Base-by-base conservation (phyloP, 2,888 invertebrate species). In the Phasia obesa region DNA sequence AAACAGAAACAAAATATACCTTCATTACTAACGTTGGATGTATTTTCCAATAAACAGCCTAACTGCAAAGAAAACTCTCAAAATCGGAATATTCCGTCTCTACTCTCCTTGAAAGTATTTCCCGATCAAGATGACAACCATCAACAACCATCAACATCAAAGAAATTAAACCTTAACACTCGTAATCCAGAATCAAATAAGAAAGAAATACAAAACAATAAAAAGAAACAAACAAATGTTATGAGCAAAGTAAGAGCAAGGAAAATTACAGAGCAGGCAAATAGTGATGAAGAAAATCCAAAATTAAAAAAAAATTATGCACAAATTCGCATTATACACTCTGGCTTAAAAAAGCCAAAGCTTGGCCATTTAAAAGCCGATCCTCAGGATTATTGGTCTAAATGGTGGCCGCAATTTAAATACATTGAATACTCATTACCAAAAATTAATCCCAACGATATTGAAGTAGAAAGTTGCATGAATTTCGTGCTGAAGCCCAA, bases 371-470 rank as follows among this genome's bases (percentile, higher is more conserved):
- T 67, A 21, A 80, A 80, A 51, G 23, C n/a, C 15, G 57, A 80
- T 19, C 80, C 75, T n/a, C 7, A 25, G 11, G 42, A 64, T 25
- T 81, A 81, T 57, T 81, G 80, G 80, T 57, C 62, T 2, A 21
- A 70, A 64, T 81, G 70, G 70, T 81, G 80, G 75, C n/a, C 70
- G 0, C 57, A 42, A 11, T 69, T 65, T 21, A 75, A 49, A 13
- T 81, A 81, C 59, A 64, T 81, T 42, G 75, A 81, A 51, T 57
- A 35, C 6, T 70, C 49, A 4, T 4, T 70, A 38, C 74, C 60
- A 59, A 49, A 64, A 27, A 17, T 74, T n/a, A 31, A 57, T 31
- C 35, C 59, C 17, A 53, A 65, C 13, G 51, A 75, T 4, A 31
- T 15, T 49, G 69, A 65, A 35, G 47, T 80, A 2, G 47, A 67